phyloP scores from a whole-genome alignment of 2,888 invertebrate species.

The Eupithecia subumbrata region DNA sequence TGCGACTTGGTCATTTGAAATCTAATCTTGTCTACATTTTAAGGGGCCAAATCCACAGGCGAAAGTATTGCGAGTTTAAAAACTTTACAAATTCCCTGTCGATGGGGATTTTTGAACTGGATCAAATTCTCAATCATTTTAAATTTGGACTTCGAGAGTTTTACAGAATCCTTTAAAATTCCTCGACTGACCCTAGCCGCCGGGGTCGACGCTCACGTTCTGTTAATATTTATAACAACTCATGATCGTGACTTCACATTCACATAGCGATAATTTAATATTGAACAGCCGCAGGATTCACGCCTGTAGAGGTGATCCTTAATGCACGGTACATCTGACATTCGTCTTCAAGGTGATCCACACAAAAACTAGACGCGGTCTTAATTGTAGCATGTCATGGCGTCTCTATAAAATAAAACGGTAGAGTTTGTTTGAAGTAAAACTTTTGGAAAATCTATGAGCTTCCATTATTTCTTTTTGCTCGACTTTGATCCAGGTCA shows the following conservation, averaged over 20 bases:
- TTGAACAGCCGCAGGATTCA: neutral
- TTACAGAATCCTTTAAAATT: neutral
- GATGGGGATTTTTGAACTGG: neutral
- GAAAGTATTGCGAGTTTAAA: neutral
- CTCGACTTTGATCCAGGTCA: neutral
- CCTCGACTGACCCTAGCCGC: no score
- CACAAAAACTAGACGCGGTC: slow-evolving; percentile 29
- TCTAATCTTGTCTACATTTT: slow-evolving; percentile 17
- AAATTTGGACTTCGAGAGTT: neutral
- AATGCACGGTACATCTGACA: slow-evolving; percentile 3
- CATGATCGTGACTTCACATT: neutral
- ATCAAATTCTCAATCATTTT: neutral
- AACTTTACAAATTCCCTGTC: neutral
- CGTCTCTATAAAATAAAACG: neutral
- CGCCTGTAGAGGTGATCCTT: neutral
- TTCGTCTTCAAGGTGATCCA: slow-evolving; percentile 33
- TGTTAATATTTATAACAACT: neutral
- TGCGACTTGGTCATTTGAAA: slow-evolving; percentile 19
- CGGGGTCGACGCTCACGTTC: no score
- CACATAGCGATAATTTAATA: neutral
- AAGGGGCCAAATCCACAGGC: neutral
- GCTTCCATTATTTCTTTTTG: neutral
- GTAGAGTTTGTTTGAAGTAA: neutral
- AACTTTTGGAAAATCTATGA: neutral
- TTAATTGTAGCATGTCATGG: neutral